Evolutionary conservation across 1,140 invertebrate genomes (phyloP).

Genomic region (Medauroidea extradentata): DNA sequence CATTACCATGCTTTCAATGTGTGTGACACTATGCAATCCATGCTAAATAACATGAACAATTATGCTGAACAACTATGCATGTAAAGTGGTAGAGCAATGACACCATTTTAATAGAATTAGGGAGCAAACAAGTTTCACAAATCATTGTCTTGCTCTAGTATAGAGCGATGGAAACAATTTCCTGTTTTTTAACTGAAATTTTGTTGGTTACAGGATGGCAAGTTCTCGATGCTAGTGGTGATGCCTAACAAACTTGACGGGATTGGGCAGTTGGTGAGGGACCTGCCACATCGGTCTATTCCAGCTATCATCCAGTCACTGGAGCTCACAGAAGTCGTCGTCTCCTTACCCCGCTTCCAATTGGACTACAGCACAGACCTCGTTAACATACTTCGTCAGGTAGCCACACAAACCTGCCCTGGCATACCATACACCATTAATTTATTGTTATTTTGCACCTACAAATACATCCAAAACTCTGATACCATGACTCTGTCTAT

Average conservation of each 20-base stretch:
- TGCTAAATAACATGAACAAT: no score
- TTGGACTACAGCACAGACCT: slow-evolving; percentile 61
- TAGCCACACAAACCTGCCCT: slow-evolving; percentile 34
- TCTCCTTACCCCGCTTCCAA: slow-evolving; percentile 66
- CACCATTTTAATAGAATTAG: no score
- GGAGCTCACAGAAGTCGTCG: slow-evolving; percentile 51
- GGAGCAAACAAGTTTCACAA: no score
- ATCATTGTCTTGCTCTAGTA: not conserved
- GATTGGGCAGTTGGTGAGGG: slow-evolving; percentile 47
- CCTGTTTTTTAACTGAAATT: slow-evolving; percentile 6
- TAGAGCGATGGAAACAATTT: slow-evolving; percentile 2
- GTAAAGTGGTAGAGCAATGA: no score
- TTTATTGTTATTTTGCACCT: no score
- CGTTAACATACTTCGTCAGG: slow-evolving; percentile 48
- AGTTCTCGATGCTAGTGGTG: slow-evolving; percentile 63
- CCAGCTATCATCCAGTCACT: slow-evolving; percentile 48
- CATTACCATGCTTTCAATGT: no score
- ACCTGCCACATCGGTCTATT: slow-evolving; percentile 53
- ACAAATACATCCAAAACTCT: no score
- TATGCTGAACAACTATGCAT: no score
- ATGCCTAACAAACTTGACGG: slow-evolving; percentile 51
- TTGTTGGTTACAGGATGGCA: slow-evolving; percentile 50
- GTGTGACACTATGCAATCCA: no score
- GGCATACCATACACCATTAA: no score
- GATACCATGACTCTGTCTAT: no score